Percentiles rank a stretch among this genome's conserved stretches.
These are phyloP conservation scores for Tuta absoluta DNA, from an alignment of 2,888 invertebrate species.

Conservation along the genomic window DNA sequence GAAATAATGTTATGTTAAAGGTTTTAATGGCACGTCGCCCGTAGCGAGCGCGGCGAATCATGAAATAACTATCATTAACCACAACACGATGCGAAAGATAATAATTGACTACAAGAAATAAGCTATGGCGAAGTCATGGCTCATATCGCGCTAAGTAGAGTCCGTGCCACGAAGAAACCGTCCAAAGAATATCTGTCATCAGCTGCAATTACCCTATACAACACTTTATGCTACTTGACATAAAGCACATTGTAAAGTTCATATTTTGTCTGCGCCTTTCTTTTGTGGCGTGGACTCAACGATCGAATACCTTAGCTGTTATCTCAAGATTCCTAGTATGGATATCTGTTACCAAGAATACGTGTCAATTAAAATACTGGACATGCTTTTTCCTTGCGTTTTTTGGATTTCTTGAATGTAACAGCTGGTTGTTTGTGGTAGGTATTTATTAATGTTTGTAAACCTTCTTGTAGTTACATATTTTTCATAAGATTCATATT, in stretches of 20 bases:
- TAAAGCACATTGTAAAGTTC: no score
- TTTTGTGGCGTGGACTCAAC: no score
- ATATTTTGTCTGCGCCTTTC: no score
- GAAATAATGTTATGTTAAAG: constrained; percentile 17
- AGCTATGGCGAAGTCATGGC: constrained; percentile 49
- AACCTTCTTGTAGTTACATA: no score
- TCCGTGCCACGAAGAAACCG: no score
- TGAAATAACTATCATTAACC: constrained; percentile 79
- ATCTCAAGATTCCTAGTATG: constrained; percentile 14
- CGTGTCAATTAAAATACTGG: constrained; percentile 16
- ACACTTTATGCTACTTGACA: no score
- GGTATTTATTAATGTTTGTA: not conserved
- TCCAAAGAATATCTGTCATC: no score
- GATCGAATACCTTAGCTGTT: constrained; percentile 11
- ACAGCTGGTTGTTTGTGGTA: not conserved
- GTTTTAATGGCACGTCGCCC: constrained; percentile 76
- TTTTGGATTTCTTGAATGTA: constrained; percentile 6
- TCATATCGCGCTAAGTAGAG: constrained; percentile 19
- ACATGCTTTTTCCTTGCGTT: not conserved
- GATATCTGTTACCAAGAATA: constrained; percentile 21
- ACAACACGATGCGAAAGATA: constrained; percentile 80
- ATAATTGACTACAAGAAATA: constrained; percentile 76
- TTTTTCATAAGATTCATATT: no score
- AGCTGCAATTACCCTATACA: no score
- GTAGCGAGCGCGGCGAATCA: constrained; percentile 73